These are phyloP conservation scores for Gymnorhina tibicen DNA, from an alignment of 2,113 vertebrate genomes.

Conservation along the genomic window DNA sequence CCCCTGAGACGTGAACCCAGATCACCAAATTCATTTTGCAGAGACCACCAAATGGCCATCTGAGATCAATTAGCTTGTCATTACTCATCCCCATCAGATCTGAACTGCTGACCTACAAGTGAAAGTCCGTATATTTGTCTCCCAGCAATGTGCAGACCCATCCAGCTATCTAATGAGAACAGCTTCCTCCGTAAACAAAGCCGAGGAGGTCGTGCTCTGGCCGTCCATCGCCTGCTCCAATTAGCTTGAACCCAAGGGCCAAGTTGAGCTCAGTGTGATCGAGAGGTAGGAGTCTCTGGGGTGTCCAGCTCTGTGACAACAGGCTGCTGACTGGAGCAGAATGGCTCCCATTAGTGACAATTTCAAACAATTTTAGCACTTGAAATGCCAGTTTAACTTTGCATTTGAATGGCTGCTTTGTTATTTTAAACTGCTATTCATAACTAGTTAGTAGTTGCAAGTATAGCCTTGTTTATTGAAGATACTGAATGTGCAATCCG, in stretches of 20 bases:
- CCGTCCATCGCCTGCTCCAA: neutral
- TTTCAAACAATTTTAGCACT: neutral
- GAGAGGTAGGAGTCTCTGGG: neutral
- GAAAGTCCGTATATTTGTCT: constrained; percentile 1
- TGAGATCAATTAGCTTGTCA: constrained; percentile 54
- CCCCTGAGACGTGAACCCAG: neutral
- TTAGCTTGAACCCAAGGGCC: constrained; percentile 7
- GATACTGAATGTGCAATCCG: neutral
- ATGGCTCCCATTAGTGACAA: neutral
- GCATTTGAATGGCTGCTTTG: neutral
- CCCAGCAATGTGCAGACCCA: neutral
- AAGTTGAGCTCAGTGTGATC: neutral
- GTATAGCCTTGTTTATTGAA: constrained; percentile 20
- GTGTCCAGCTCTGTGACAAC: neutral
- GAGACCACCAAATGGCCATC: constrained; percentile 29
- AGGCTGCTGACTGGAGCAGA: neutral
- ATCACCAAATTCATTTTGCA: constrained; percentile 38
- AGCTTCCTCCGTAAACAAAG: neutral
- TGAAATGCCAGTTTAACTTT: neutral
- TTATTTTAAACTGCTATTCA: constrained; percentile 15
- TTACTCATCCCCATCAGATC: constrained; percentile 37
- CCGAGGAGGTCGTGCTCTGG: neutral
- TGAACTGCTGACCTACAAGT: constrained; percentile 41
- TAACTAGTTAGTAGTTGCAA: neutral
- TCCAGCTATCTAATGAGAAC: constrained; percentile 12